Conservation (phyloP, 2,888 invertebrate species). For the Heteropelma amictum region DNA sequence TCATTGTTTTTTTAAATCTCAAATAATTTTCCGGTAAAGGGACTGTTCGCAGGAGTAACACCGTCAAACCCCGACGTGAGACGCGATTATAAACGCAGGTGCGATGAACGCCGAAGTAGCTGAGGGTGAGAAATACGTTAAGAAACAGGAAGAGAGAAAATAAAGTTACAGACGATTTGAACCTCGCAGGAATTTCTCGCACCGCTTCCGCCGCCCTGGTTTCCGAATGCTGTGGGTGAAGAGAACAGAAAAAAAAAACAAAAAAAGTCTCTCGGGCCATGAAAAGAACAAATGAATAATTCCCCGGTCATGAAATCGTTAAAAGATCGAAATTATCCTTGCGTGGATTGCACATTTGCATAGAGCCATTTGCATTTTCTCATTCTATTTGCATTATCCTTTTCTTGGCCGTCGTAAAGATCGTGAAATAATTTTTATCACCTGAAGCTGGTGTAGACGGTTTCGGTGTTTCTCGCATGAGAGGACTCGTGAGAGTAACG, state of each 20-base stretch:
- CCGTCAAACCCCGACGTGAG: slow-evolving; percentile 17
- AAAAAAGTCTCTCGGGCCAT: slow-evolving; percentile 71
- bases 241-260: slow-evolving; percentile 60
- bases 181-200: slow-evolving; percentile 63
- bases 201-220: slow-evolving; percentile 63
- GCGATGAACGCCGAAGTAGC: slow-evolving; percentile 70
- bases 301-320: too few species aligned
- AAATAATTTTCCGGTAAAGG: slow-evolving; percentile 49
- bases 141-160: slow-evolving; percentile 51
- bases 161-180: not conserved
- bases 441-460: slow-evolving; percentile 68
- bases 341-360: too few species aligned
- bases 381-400: slow-evolving; percentile 71
- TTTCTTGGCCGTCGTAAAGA: slow-evolving; percentile 74
- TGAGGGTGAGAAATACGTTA: slow-evolving; percentile 68
- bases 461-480: slow-evolving; percentile 87
- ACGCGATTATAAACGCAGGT: slow-evolving; percentile 59
- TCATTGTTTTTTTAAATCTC: slow-evolving; percentile 58
- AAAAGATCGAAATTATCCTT: too few species aligned
- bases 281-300: slow-evolving; percentile 76
- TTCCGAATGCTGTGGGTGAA: slow-evolving; percentile 67
- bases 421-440: slow-evolving; percentile 65
- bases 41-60: slow-evolving; percentile 1
- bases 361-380: too few species aligned
- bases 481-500: slow-evolving; percentile 94